Conservation (phyloP, 1,140 invertebrate species). For the Drosophila sulfurigaster region DNA sequence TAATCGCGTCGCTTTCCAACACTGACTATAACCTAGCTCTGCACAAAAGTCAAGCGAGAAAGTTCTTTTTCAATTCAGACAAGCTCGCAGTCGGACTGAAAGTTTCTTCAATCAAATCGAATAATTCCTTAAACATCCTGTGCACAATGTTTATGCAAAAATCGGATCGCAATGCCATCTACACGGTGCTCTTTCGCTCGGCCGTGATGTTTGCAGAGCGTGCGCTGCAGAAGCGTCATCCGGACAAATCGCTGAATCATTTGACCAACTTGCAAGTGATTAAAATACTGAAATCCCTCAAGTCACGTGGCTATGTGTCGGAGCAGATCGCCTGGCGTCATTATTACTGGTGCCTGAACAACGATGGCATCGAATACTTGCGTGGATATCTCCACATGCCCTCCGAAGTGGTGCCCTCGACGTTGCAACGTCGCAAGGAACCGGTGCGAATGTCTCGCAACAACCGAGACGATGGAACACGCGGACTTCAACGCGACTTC, state of each 20-base stretch:
- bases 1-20: background rate
- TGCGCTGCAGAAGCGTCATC: constrained; percentile 21
- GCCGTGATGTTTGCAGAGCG: constrained; percentile 38
- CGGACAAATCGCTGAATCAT: constrained; percentile 25
- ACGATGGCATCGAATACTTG: constrained; percentile 43
- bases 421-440: constrained; percentile 33
- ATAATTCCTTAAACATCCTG: background rate
- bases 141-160: constrained; percentile 39
- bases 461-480: constrained; percentile 3
- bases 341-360: constrained; percentile 43
- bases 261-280: constrained; percentile 42
- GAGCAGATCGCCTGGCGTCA: constrained; percentile 43
- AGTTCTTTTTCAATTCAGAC: background rate
- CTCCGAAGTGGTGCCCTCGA: constrained; percentile 35
- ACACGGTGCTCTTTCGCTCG: constrained; percentile 31
- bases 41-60: no score
- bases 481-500: constrained; percentile 4
- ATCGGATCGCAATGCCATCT: constrained; percentile 39
- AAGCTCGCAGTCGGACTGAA: background rate
- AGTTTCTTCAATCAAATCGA: background rate
- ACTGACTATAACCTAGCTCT: background rate
- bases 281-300: constrained; percentile 40
- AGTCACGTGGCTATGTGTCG: constrained; percentile 39
- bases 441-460: constrained; percentile 33
- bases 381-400: constrained; percentile 27